Percentiles rank a stretch among this genome's conserved stretches.
These are phyloP conservation scores for Bhutanitis thaidina DNA, from an alignment of 2,888 invertebrate species.

Conservation along the genomic window DNA sequence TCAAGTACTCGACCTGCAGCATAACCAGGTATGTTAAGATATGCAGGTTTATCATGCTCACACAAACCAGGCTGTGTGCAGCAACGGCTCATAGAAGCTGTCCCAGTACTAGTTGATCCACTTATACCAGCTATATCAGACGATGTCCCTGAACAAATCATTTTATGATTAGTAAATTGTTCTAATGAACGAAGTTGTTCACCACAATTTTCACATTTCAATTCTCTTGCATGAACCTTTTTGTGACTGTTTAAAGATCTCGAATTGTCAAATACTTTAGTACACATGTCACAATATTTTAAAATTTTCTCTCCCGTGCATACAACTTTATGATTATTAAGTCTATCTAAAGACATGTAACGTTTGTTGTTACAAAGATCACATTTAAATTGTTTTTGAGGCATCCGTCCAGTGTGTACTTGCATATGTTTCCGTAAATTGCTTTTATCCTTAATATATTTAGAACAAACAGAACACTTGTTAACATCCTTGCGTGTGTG, in stretches of 20 bases:
- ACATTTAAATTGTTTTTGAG: constrained; percentile 78
- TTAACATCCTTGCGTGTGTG: constrained; percentile 77
- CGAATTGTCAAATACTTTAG: constrained; percentile 77
- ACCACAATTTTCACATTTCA: constrained; percentile 75
- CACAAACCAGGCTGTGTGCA: constrained; percentile 73
- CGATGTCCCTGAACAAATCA: constrained; percentile 61
- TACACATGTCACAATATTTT: constrained; percentile 78
- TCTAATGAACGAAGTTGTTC: constrained; percentile 75
- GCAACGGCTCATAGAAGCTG: constrained; percentile 52
- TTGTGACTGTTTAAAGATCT: constrained; percentile 77
- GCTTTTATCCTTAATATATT: constrained; percentile 78
- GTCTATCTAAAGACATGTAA: constrained; percentile 75
- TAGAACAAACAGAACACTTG: constrained; percentile 76
- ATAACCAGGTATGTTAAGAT: constrained; percentile 74
- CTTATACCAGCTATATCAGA: constrained; percentile 52
- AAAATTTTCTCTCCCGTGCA: constrained; percentile 75
- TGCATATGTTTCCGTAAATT: constrained; percentile 78
- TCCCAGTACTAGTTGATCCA: constrained; percentile 34
- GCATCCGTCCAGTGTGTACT: constrained; percentile 75
- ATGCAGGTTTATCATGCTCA: constrained; percentile 77
- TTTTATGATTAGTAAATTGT: constrained; percentile 73
- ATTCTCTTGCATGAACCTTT: constrained; percentile 75
- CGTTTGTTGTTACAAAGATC: constrained; percentile 76
- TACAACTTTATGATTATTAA: constrained; percentile 75
- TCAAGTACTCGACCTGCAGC: constrained; percentile 68